phyloP scores from a whole-genome alignment of 2,797 vertebrate species.

The Gambelia wislizenii region DNA sequence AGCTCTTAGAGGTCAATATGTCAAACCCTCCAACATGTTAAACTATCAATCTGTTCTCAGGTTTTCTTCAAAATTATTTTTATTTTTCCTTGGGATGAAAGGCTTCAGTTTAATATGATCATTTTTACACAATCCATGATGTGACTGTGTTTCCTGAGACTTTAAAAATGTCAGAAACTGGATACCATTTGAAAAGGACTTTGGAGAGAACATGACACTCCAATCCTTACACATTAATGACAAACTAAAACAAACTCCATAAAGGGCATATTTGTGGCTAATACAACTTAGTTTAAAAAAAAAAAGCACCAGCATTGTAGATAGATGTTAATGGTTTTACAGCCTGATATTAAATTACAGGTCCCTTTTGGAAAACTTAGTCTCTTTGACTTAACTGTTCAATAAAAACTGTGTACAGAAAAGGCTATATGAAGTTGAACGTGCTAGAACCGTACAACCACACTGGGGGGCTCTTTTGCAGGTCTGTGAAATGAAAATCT shows the following conservation, averaged over 20 bases:
- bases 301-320: too few relatives aligned
- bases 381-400: constrained; percentile 45
- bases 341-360: constrained; percentile 52
- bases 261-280: not conserved
- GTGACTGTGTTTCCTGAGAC: not conserved
- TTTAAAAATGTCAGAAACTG: constrained; percentile 24
- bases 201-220: not conserved
- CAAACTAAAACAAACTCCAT: not conserved
- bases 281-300: constrained; percentile 21
- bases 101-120: not conserved
- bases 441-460: constrained; percentile 6
- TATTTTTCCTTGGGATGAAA: constrained; percentile 31
- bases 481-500: constrained; percentile 39
- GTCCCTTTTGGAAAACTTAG: constrained; percentile 51
- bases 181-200: constrained; percentile 48
- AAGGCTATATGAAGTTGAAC: constrained; percentile 34
- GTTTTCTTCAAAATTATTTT: constrained; percentile 37
- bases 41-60: constrained; percentile 22
- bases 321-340: constrained; percentile 30
- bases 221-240: fast-evolving
- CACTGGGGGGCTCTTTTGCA: constrained; percentile 3
- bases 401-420: constrained; percentile 21
- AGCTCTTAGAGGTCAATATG: not conserved
- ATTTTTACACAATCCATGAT: not conserved
- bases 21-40: not conserved